Evolutionary conservation across 37 sponge, comb jelly and placozoan genomes (phyloP).

Genomic region (Halichondria panicea): DNA sequence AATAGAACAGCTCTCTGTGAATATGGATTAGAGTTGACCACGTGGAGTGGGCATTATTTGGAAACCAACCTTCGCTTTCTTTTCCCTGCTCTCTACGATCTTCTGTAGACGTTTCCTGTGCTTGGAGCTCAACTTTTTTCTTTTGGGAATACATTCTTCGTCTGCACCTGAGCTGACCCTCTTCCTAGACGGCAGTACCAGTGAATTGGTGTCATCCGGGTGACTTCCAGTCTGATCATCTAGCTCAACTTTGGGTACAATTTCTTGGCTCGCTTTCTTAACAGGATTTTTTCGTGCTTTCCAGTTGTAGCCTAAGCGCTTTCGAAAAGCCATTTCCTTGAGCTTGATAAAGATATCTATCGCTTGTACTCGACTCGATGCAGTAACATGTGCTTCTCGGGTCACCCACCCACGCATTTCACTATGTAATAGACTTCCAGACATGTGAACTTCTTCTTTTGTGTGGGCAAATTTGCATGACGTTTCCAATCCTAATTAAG

Average conservation of each 20-base stretch:
- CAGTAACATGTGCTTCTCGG: too few species aligned
- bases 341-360: too few species aligned
- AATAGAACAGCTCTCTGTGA: conserved; percentile 15
- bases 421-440: not conserved
- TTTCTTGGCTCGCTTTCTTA: not conserved
- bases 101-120: conserved; percentile 66
- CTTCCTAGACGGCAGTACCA: conserved; percentile 44
- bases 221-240: not conserved
- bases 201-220: conserved; percentile 35
- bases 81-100: conserved; percentile 69
- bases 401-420: not conserved
- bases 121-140: conserved; percentile 52
- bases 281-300: conserved; percentile 44
- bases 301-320: conserved; percentile 59
- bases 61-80: conserved; percentile 66
- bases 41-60: conserved; percentile 33
- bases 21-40: conserved; percentile 1
- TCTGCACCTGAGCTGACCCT: not conserved
- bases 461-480: too few species aligned
- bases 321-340: conserved; percentile 2
- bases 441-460: not conserved
- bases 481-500: too few species aligned
- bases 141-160: conserved; percentile 2
- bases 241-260: not conserved
- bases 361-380: too few species aligned